phyloP scores from a whole-genome alignment of 2,888 invertebrate species.

The Elysia crispata region DNA sequence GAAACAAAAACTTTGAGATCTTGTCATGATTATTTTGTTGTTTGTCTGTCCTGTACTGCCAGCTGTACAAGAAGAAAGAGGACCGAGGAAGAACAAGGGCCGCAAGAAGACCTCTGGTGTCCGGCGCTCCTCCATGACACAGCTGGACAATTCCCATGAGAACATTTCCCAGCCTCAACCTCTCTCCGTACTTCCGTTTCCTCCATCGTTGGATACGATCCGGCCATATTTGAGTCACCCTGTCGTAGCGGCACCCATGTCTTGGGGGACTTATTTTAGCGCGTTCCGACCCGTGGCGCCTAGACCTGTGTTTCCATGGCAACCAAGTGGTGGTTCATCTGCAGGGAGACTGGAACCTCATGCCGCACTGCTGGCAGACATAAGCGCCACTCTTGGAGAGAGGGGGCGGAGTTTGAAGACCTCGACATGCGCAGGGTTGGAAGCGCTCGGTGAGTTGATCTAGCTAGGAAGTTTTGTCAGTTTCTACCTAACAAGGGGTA shows the following conservation, averaged over 20 bases:
- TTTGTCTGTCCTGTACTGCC: not conserved
- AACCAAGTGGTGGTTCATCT: slow-evolving; percentile 38
- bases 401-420: too few species aligned
- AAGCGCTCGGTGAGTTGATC: too few species aligned
- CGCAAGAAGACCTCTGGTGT: slow-evolving; percentile 43
- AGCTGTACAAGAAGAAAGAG: slow-evolving; percentile 92
- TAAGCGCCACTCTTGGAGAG: too few species aligned
- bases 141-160: slow-evolving; percentile 1
- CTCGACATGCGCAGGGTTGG: too few species aligned
- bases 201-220: not conserved
- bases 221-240: slow-evolving; percentile 18
- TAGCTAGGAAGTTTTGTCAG: too few species aligned
- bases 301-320: slow-evolving; percentile 47
- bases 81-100: slow-evolving; percentile 82
- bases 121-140: slow-evolving; percentile 13
- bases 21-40: too few species aligned
- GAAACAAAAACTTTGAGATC: too few species aligned
- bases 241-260: slow-evolving; percentile 24
- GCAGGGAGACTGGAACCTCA: not conserved
- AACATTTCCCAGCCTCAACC: slow-evolving; percentile 3
- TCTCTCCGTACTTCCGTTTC: slow-evolving; percentile 17
- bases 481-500: too few species aligned
- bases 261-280: slow-evolving; percentile 53
- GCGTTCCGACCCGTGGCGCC: slow-evolving; percentile 59
- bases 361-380: too few species aligned